Evolutionary conservation across 2,888 invertebrate species (phyloP).

Genomic region (Hyppa rectilinea): DNA sequence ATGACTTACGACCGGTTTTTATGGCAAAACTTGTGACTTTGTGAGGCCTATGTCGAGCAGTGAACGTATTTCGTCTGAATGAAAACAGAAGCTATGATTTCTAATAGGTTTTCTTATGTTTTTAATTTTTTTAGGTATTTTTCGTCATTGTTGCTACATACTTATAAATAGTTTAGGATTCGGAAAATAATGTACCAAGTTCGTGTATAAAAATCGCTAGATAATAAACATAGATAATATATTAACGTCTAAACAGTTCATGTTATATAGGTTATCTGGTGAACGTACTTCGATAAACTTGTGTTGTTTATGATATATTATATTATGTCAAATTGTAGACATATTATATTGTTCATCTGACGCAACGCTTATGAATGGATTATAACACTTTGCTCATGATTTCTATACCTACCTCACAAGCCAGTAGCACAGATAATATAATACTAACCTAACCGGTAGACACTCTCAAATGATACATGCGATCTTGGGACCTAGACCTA

Average conservation of each 20-base stretch:
- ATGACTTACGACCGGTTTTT: too few relatives aligned
- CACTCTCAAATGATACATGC: background rate
- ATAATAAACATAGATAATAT: constrained; percentile 3
- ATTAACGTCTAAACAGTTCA: constrained; percentile 13
- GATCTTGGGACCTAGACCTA: background rate
- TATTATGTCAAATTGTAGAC: background rate
- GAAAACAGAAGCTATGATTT: background rate
- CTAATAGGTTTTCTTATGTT: background rate
- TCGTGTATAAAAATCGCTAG: background rate
- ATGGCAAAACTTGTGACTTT: background rate
- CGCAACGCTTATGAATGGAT: constrained; percentile 30
- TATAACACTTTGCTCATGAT: background rate
- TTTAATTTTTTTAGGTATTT: background rate
- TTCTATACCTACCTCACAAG: background rate
- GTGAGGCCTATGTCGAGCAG: background rate
- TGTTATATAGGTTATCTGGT: constrained; percentile 38
- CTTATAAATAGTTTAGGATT: background rate
- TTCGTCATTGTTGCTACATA: background rate
- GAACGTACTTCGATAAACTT: constrained; percentile 39
- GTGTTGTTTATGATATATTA: background rate
- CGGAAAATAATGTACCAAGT: background rate
- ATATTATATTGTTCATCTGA: constrained; percentile 37
- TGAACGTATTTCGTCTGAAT: background rate
- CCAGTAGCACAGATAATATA: too few relatives aligned
- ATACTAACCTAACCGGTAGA: too few relatives aligned